These are phyloP conservation scores for Cerceris ruficornis DNA, from an alignment of 2,888 invertebrate species.

Conservation along the genomic window DNA sequence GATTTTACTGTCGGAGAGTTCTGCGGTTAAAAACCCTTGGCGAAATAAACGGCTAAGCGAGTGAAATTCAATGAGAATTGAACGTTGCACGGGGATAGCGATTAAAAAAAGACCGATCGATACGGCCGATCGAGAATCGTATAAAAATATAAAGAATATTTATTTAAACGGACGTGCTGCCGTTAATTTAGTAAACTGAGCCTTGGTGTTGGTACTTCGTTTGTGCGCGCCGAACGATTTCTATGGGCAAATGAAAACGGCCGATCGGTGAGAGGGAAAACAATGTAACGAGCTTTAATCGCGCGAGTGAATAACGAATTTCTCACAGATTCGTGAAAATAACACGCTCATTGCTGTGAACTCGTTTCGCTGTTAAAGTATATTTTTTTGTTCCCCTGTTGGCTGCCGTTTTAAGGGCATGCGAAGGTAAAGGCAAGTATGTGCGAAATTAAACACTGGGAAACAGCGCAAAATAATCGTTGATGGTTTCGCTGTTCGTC, in stretches of 20 bases:
- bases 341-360: background rate
- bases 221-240: background rate
- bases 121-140: constrained; percentile 22
- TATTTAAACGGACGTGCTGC: constrained; percentile 22
- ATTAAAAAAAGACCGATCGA: constrained; percentile 40
- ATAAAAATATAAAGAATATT: constrained; percentile 33
- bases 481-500: no score
- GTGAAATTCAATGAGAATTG: constrained; percentile 24
- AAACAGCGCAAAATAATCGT: no score
- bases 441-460: no score
- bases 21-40: constrained; percentile 31
- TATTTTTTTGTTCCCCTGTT: background rate
- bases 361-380: background rate
- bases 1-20: constrained; percentile 7
- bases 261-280: constrained; percentile 9
- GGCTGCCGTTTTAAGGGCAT: no score
- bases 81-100: constrained; percentile 21
- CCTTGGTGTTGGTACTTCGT: constrained; percentile 12
- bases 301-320: constrained; percentile 1
- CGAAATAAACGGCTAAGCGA: background rate
- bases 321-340: background rate
- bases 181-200: constrained; percentile 43
- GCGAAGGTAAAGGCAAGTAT: no score
- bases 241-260: constrained; percentile 26
- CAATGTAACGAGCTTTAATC: constrained; percentile 26